Evolutionary conservation across 1,140 invertebrate species (phyloP), one percentile per base, ranked within the genome.

Genomic region (Trichonephila inaurata): DNA sequence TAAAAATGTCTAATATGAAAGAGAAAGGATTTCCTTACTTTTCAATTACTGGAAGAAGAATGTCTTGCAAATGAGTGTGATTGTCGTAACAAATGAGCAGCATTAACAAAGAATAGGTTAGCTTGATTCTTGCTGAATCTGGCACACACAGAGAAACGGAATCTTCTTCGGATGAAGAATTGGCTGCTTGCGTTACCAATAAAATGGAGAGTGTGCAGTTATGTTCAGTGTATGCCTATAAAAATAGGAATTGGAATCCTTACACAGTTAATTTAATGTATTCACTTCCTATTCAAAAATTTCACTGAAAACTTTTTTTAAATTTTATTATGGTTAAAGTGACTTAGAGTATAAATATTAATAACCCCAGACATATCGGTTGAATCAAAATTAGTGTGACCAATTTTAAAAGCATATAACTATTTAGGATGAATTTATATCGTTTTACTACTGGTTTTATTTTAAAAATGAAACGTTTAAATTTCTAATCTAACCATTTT

Each of bases 21-120:
- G 10, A 51, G 51, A 51, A 51, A 2, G 7, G 10, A 83, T 21
- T 66, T 77, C 60, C 62, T 94, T 89, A 94, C 93, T 86, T 94
- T 77, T 94, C 88, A 33, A 94, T 94, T 2, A 94, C 88, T 10
- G 93, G 93, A 18, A 94, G 58, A 14, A 94, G 58, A 91, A 91
- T 86, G 51, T 90, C 82, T 24, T 85, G 44, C 5, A 94, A 21
- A 72, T 66, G 62, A n/a, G 6, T 16, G 64, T 81, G 19, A 18
- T 86, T 69, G 58, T 72, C 62, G 58, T 72, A 91, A 24, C 88
- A 86, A 51, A 90, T 83, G 12, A 90, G 62, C 3, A 94, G 7
- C 6, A 16, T 28, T 21, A 91, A 61, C 14, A 94, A 19, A 40
- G n/a, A 69, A 16, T 61, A 72, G 12, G 88, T 44, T 18, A 94